Conservation (phyloP, 2,888 invertebrate species). For the Limnephilus rhombicus region DNA sequence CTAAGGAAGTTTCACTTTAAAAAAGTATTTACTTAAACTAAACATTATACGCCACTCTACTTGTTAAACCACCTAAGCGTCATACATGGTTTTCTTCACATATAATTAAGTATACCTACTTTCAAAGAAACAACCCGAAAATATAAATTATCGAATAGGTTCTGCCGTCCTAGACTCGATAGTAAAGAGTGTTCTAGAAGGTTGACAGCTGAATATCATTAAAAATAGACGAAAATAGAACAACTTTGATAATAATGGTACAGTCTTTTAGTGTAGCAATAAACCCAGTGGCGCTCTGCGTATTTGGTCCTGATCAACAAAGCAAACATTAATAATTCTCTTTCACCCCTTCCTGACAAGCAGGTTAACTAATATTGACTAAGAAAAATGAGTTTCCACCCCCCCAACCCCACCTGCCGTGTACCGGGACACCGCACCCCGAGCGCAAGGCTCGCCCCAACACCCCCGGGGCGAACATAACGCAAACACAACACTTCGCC, state of each 20-base stretch:
- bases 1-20: too few species aligned
- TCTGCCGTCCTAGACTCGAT: neutral
- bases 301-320: conserved; percentile 15
- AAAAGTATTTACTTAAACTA: too few species aligned
- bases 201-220: neutral
- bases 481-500: neutral
- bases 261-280: neutral
- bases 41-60: too few species aligned
- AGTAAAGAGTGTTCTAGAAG: neutral
- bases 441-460: neutral
- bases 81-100: too few species aligned
- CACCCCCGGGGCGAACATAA: neutral
- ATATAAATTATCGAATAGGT: neutral
- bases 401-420: neutral
- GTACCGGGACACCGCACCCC: neutral
- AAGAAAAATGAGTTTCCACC: conserved; percentile 40
- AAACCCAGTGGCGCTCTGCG: neutral
- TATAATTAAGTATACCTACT: neutral
- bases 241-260: neutral
- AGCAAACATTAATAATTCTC: conserved; percentile 31
- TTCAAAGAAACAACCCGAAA: neutral
- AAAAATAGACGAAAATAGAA: neutral
- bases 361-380: conserved; percentile 52
- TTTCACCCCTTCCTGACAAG: conserved; percentile 44
- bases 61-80: too few species aligned